These are phyloP conservation scores for Atethmia centrago DNA, from an alignment of 2,888 invertebrate species.

Conservation along the genomic window DNA sequence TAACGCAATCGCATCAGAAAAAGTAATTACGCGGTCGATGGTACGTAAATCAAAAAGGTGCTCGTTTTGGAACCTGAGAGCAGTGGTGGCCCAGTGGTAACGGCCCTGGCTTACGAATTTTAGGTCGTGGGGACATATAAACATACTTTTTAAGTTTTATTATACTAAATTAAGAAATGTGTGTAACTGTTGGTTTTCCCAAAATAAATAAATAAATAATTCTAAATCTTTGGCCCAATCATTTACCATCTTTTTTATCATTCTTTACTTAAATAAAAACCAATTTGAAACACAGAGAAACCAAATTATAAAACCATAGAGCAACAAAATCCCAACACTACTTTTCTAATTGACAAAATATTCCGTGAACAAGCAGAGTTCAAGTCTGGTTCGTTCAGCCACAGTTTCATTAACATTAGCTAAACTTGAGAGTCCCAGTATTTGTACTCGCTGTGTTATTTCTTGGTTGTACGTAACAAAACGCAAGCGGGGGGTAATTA, in stretches of 20 bases:
- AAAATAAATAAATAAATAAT: no score
- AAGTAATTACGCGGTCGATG: no score
- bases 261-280: background rate
- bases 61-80: no score
- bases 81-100: no score
- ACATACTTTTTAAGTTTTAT: no score
- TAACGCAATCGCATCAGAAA: no score
- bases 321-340: constrained; percentile 5
- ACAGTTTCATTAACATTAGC: constrained; percentile 48
- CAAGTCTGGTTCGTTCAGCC: constrained; percentile 24
- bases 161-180: no score
- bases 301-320: background rate
- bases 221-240: background rate
- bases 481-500: constrained; percentile 78
- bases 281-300: background rate
- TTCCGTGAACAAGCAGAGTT: constrained; percentile 13
- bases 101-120: no score
- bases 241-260: background rate
- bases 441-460: constrained; percentile 73
- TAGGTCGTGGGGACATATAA: no score
- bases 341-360: constrained; percentile 28
- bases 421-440: constrained; percentile 70
- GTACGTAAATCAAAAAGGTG: no score
- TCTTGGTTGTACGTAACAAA: constrained; percentile 73
- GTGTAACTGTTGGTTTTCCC: no score